Base-by-base conservation (phyloP, 2,113 vertebrate species). In the Pachycephala philippinensis region DNA sequence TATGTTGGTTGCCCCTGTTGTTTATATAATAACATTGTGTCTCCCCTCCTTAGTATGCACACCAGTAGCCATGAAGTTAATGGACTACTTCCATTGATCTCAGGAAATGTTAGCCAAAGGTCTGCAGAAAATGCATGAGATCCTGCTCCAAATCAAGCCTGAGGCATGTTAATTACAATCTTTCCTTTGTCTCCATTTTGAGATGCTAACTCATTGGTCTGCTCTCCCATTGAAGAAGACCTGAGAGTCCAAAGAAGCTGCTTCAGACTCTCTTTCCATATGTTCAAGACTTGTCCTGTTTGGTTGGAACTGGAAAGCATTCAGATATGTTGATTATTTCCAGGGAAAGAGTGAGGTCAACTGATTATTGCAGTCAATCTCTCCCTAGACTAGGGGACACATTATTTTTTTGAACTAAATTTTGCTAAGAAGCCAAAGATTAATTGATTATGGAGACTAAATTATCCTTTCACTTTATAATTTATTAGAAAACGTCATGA, bases 391-490 rank as follows among this genome's bases (percentile, higher is more conserved):
- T 30, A 60, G 33, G 11, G 24, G 42, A 30, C 28, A 35, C 22
- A 15, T 44, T 56, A 47, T 39, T 71, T 86, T 90, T 88, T 81
- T 27, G 56, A 86, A 50, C 10, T 23, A 71, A 30, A 6, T 54
- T 90, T 90, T 81, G 35, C 33, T 56, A 75, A 91, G 52, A 89
- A 84, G 26, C 60, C 61, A 56, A 78, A 81, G 44, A 78, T 78
- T 81, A 84, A 84, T 84, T 82, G 7, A 64, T 39, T 89, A 70
- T 45, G 56, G 52, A 56, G 44, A 53, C 39, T 56, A 44, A 93
- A 92, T 77, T 93, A 70, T 81, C 68, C 35, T 96, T 80, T 95
- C 23, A 20, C 35, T 81, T 91, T 53, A 24, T 60, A 94, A 96
- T 91, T 92, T 95, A 88, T 85, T 90, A 56, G 60, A 60, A 86